These are phyloP conservation scores for Aphyosemion australe DNA, from an alignment of 2,113 vertebrate genomes.

Conservation along the genomic window DNA sequence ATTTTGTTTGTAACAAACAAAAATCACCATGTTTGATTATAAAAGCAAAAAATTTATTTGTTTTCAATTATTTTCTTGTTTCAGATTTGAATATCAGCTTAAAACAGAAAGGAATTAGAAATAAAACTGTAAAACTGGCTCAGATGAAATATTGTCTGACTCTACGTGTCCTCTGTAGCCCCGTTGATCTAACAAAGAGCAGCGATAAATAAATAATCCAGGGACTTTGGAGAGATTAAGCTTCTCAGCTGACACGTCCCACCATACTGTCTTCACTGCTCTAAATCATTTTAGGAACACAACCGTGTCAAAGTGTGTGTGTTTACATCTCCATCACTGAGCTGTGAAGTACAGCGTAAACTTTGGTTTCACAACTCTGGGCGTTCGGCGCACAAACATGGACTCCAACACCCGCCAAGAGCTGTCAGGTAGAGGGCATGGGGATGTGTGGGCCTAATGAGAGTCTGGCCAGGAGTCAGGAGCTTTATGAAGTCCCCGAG, in stretches of 20 bases:
- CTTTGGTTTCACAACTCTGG: conserved; percentile 27
- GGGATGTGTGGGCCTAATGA: conserved; percentile 62
- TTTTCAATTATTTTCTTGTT: not conserved
- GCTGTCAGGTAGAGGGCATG: conserved; percentile 54
- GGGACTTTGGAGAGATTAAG: conserved; percentile 44
- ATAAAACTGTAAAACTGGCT: too few species aligned
- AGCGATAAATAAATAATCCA: conserved; percentile 62
- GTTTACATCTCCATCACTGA: conserved; percentile 36
- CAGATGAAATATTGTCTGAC: too few species aligned
- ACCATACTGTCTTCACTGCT: conserved; percentile 55
- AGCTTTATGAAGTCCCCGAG: conserved; percentile 63
- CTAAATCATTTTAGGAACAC: conserved; percentile 54
- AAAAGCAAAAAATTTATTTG: not conserved
- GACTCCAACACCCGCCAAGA: conserved; percentile 41
- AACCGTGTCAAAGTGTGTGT: conserved; percentile 19
- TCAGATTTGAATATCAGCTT: not conserved
- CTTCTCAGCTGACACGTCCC: conserved; percentile 58
- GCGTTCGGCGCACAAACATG: conserved; percentile 36
- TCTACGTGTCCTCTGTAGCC: conserved; percentile 31
- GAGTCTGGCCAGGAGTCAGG: conserved; percentile 60
- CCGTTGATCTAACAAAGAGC: conserved; percentile 43
- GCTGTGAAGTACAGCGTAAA: conserved; percentile 24
- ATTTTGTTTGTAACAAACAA: not conserved
- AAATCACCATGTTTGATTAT: not conserved
- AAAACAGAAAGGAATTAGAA: too few species aligned